A percentile compares a stretch with the other conserved stretches of the same genome.
Evolutionary conservation across 2,113 vertebrate species (phyloP).

Genomic region (Syngnathus scovelli): DNA sequence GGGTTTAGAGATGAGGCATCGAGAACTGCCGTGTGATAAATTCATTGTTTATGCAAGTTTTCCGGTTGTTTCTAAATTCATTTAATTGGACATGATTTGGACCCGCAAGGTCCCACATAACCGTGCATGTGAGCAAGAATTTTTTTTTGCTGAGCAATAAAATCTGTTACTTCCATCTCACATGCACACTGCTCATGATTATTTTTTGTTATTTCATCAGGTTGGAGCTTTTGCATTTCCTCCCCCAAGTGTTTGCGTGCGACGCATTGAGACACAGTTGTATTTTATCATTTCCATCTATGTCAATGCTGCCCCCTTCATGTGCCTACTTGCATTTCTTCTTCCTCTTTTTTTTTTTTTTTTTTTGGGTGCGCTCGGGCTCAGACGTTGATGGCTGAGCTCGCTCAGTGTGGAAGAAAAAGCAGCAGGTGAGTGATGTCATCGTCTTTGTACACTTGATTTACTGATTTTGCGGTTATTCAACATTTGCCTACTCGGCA

Average conservation of each 20-base stretch:
- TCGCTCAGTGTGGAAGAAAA: background rate
- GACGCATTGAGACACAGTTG: background rate
- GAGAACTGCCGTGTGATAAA: too few species aligned
- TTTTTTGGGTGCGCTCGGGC: background rate
- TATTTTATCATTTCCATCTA: conserved; percentile 1
- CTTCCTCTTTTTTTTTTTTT: background rate
- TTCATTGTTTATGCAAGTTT: too few species aligned
- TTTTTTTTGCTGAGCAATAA: too few species aligned
- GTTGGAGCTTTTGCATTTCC: background rate
- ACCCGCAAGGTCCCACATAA: too few species aligned
- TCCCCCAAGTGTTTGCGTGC: background rate
- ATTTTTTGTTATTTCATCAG: background rate
- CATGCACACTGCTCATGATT: background rate
- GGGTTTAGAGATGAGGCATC: too few species aligned
- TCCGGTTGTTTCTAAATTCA: too few species aligned
- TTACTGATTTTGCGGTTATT: background rate
- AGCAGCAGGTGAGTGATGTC: background rate
- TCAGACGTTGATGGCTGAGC: background rate
- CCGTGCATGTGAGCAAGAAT: too few species aligned
- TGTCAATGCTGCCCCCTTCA: background rate
- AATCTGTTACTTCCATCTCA: background rate
- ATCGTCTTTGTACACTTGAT: background rate
- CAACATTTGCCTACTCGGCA: background rate
- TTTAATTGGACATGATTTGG: too few species aligned
- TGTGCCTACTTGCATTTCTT: background rate